Base-by-base conservation (phyloP, 1,140 invertebrate species). In the Zaprionus gabonicus region DNA sequence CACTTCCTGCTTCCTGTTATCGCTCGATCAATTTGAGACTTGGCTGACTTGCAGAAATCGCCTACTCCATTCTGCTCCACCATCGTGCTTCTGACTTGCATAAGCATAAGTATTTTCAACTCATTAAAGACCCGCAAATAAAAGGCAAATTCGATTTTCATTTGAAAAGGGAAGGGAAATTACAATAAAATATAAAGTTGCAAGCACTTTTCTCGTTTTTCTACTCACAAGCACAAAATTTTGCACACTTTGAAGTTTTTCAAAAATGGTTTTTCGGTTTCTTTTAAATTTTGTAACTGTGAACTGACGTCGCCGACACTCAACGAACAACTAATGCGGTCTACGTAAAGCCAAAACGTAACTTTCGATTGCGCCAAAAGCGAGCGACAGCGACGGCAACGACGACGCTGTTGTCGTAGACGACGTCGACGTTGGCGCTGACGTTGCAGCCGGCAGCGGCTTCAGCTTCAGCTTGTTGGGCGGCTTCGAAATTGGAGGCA, bases 331-430 rank as follows among this genome's bases (percentile, higher is more conserved):
- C 84, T 87, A 87, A 87, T 81, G 84, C 84, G 74, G 73, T 57
- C 81, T 81, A 84, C 81, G 85, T 84, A 84, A 88, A 83, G 84
- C 81, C 78, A 51, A 84, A 84, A 87, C 84, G 84, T 87, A 81
- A 88, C 84, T 87, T 87, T 87, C 84, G 84, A 88, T 88, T 87
- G 84, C 84, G 84, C 81, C 84, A 83, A 87, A 86, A 87, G 66
- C 76, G 62, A 69, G 57, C 49, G 71, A 34, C 60, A 62, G 13
- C 58, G 51, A 13, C 36, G n/a, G 10, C 49, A 23, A 9, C 28
- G 41, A 15, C 25, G 31, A 7, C 59, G 10, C 15, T 49, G 49
- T 5, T 25, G 38, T 23, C 65, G n/a, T 10, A 57, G 46, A 57
- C 38, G 59, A 28, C 68, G 71, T 38, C 44, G 65, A 38, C 44